These are phyloP conservation scores for Petromus typicus DNA, from an alignment of 2,113 vertebrate species.

Conservation along the genomic window DNA sequence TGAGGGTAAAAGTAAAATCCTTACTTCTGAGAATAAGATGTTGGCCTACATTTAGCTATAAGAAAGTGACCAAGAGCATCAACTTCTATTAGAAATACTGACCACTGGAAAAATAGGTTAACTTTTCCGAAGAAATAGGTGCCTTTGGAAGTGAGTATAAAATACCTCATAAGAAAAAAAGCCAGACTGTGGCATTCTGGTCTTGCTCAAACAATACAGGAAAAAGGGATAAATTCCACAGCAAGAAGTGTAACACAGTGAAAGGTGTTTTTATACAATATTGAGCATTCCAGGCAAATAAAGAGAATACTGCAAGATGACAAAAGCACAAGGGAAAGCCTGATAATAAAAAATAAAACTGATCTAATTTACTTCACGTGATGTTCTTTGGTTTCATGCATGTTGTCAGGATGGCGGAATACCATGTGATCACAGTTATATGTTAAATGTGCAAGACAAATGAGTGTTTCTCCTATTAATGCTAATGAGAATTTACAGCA, in stretches of 20 bases:
- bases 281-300: neutral
- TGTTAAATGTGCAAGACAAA: neutral
- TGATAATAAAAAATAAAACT: neutral
- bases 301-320: neutral
- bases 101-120: neutral
- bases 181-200: neutral
- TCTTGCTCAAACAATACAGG: neutral
- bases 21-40: conserved; percentile 36
- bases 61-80: conserved; percentile 40
- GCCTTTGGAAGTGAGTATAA: conserved; percentile 8
- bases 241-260: neutral
- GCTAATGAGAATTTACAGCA: neutral
- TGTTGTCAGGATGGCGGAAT: neutral
- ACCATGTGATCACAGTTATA: fast-evolving
- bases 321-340: neutral
- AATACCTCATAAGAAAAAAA: neutral
- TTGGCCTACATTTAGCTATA: conserved; percentile 31
- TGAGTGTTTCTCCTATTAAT: neutral
- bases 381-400: neutral
- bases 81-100: conserved; percentile 48
- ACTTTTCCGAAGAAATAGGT: conserved; percentile 54
- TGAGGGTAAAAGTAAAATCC: conserved; percentile 53
- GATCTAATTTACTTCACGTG: neutral
- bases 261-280: neutral
- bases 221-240: neutral